Conservation (phyloP, 2,113 vertebrate genomes). For the Lathamus discolor region DNA sequence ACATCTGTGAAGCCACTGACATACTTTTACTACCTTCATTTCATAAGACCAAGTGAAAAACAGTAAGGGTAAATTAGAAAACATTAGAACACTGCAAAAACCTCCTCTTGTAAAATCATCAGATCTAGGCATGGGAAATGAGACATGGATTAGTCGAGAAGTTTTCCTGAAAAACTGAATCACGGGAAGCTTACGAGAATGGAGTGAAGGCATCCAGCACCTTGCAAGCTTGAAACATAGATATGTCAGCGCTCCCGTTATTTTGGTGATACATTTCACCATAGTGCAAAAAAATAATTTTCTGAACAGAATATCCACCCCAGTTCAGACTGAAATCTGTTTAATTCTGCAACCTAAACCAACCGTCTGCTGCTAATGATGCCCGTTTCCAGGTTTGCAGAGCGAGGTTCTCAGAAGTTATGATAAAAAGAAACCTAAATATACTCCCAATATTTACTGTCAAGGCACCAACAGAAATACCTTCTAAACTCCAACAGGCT, state of each 20-base stretch:
- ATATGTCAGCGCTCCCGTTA: background rate
- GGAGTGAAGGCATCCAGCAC: background rate
- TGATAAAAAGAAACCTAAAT: background rate
- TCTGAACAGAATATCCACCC: background rate
- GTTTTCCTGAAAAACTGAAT: background rate
- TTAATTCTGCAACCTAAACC: background rate
- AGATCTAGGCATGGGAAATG: background rate
- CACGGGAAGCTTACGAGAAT: background rate
- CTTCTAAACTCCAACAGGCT: background rate
- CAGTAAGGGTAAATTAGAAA: background rate
- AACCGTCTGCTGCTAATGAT: background rate
- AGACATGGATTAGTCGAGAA: background rate
- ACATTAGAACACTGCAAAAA: background rate
- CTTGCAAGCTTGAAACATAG: background rate
- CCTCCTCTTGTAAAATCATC: background rate
- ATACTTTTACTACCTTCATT: background rate
- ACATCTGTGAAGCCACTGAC: background rate
- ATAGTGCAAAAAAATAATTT: fast-evolving
- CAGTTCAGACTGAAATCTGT: background rate
- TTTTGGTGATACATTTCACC: background rate
- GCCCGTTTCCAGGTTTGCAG: background rate
- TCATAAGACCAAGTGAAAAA: background rate
- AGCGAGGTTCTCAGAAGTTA: background rate
- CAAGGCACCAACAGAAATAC: background rate
- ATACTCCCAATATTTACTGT: background rate